These are phyloP conservation scores for Melitaea athalia DNA, from an alignment of 2,888 invertebrate species.

Conservation along the genomic window DNA sequence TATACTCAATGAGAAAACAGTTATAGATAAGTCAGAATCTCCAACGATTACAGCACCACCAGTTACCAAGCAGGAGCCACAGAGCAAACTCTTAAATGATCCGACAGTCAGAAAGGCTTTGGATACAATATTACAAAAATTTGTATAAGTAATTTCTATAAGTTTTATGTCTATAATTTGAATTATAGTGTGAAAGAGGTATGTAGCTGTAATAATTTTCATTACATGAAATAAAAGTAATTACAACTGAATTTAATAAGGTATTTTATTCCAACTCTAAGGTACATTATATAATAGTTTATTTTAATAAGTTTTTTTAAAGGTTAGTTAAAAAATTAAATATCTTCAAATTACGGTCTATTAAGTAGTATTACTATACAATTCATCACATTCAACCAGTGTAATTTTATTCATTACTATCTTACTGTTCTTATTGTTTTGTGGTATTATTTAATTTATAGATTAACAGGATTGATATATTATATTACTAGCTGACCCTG, in stretches of 20 bases:
- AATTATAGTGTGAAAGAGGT: not conserved
- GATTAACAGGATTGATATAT: too few relatives aligned
- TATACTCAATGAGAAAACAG: slow-evolving; percentile 87
- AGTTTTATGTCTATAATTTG: not conserved
- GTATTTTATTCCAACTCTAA: not conserved
- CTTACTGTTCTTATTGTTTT: too few relatives aligned
- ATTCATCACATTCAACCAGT: too few relatives aligned
- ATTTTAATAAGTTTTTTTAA: too few relatives aligned
- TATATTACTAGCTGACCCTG: too few relatives aligned
- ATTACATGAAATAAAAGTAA: not conserved
- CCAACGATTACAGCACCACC: slow-evolving; percentile 50
- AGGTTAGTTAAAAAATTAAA: too few relatives aligned
- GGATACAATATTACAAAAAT: slow-evolving; percentile 84
- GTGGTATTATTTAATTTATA: too few relatives aligned
- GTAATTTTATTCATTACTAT: too few relatives aligned
- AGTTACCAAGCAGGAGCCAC: slow-evolving; percentile 53
- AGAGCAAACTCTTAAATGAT: slow-evolving; percentile 86
- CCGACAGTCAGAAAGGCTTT: slow-evolving; percentile 90
- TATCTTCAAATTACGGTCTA: too few relatives aligned
- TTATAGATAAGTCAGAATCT: slow-evolving; percentile 38
- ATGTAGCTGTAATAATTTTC: not conserved
- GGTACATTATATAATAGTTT: too few relatives aligned
- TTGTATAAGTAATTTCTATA: slow-evolving; percentile 39
- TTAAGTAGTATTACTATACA: too few relatives aligned
- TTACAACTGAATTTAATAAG: not conserved